A percentile compares a stretch with the other conserved stretches of the same genome.
phyloP scores from a whole-genome alignment of 2,888 invertebrate species.

The Ectemnius lituratus region DNA sequence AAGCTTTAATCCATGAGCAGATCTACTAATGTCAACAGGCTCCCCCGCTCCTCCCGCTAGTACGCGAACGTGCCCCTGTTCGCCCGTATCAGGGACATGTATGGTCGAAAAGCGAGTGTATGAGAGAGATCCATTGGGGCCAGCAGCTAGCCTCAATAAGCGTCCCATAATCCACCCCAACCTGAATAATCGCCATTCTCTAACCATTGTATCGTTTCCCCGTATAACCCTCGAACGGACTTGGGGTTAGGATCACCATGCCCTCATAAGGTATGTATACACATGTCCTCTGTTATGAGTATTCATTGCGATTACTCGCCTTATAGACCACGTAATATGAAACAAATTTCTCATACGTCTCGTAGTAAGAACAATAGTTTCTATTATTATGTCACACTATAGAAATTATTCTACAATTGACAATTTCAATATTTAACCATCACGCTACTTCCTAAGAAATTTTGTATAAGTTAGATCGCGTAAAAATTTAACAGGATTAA shows the following conservation, averaged over 20 bases:
- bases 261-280: slow-evolving; percentile 42
- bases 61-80: slow-evolving; percentile 10
- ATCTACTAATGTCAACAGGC: slow-evolving; percentile 76
- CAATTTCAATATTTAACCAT: too few species aligned
- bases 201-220: slow-evolving; percentile 67
- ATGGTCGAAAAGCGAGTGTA: slow-evolving; percentile 36
- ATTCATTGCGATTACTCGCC: slow-evolving; percentile 53
- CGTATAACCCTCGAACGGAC: slow-evolving; percentile 62
- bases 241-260: slow-evolving; percentile 54
- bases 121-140: slow-evolving; percentile 50
- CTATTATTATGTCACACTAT: too few species aligned
- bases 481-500: too few species aligned
- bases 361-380: too few species aligned
- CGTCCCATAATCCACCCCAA: slow-evolving; percentile 72
- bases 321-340: slow-evolving; percentile 14
- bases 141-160: slow-evolving; percentile 64
- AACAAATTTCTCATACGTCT: slow-evolving; percentile 6
- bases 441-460: too few species aligned
- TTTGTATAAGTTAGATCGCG: too few species aligned
- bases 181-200: slow-evolving; percentile 72
- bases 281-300: slow-evolving; percentile 57
- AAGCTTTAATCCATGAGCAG: slow-evolving; percentile 76
- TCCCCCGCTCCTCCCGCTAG: slow-evolving; percentile 55
- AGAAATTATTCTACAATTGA: too few species aligned
- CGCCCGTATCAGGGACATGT: slow-evolving; percentile 25